These are phyloP conservation scores for Jordanella pulchra DNA, from an alignment of 2,797 vertebrate genomes.

Conservation along the genomic window DNA sequence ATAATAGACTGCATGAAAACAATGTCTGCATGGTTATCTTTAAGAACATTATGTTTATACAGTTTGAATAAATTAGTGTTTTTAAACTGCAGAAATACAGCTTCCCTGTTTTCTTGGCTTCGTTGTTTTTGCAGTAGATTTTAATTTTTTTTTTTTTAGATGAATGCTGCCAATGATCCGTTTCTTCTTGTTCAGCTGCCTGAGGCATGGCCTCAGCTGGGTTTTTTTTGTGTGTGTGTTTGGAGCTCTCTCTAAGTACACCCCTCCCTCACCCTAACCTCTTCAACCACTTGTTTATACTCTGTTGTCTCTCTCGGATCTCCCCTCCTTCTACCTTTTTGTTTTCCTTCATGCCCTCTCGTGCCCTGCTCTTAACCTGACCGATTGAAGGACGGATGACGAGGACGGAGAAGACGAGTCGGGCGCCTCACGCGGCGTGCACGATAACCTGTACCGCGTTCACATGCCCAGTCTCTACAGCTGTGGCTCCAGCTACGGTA, in stretches of 20 bases:
- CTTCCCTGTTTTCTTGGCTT: constrained; percentile 23
- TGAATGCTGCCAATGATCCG: constrained; percentile 49
- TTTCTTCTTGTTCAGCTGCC: constrained; percentile 58
- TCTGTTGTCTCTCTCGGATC: constrained; percentile 77
- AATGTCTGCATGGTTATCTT: constrained; percentile 62
- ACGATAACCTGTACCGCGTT: constrained; percentile 98
- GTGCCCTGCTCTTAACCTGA: constrained; percentile 59
- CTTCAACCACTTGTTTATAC: constrained; percentile 76
- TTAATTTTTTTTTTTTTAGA: constrained; percentile 32
- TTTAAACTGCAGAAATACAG: constrained; percentile 14
- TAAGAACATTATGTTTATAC: constrained; percentile 10
- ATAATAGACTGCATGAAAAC: constrained; percentile 59
- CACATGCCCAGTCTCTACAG: constrained; percentile 99
- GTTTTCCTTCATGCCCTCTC: constrained; percentile 56
- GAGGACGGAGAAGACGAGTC: constrained; percentile 96
- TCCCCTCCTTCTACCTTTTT: constrained; percentile 54
- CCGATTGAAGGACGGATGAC: constrained; percentile 85
- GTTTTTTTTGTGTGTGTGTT: constrained; percentile 37
- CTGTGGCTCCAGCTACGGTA: constrained; percentile 98
- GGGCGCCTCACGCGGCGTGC: constrained; percentile 80
- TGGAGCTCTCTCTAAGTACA: constrained; percentile 38
- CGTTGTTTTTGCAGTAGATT: constrained; percentile 36
- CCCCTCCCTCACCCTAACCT: constrained; percentile 60
- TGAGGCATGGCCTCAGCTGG: constrained; percentile 51
- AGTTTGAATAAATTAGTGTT: constrained; percentile 13